A percentile compares a stretch with the other conserved stretches of the same genome.
Evolutionary conservation across 2,888 invertebrate species (phyloP).

Genomic region (Hydriomena furcata): DNA sequence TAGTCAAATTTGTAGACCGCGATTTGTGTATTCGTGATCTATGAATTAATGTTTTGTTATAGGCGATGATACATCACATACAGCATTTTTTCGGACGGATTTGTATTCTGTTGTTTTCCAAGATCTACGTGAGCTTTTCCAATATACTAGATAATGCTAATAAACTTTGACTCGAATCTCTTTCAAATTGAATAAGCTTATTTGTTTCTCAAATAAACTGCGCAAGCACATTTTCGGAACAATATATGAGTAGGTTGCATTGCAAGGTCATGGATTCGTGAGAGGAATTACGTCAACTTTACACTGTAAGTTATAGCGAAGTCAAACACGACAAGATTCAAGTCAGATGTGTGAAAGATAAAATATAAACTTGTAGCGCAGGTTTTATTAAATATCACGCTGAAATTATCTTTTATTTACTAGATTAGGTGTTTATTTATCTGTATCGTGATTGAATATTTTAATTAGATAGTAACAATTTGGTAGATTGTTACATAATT

Average conservation of each 20-base stretch:
- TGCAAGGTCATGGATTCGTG: slow-evolving; percentile 43
- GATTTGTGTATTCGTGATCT: no score
- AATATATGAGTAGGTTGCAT: slow-evolving; percentile 36
- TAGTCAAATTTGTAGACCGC: no score
- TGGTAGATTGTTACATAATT: no score
- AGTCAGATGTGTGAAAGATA: slow-evolving; percentile 16
- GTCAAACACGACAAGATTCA: slow-evolving; percentile 21
- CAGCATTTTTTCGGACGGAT: no score
- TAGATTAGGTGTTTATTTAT: neutral
- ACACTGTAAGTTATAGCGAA: slow-evolving; percentile 28
- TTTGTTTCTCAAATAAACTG: slow-evolving; percentile 6
- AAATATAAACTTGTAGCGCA: slow-evolving; percentile 19
- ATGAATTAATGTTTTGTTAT: no score
- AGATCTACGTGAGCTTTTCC: no score
- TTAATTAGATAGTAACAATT: no score
- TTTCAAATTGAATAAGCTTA: neutral
- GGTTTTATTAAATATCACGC: slow-evolving; percentile 19
- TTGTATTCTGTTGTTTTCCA: no score
- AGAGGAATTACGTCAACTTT: slow-evolving; percentile 40
- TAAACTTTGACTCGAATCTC: no score
- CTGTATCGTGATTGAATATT: neutral
- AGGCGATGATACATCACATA: no score
- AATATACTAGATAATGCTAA: no score
- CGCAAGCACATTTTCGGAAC: slow-evolving; percentile 28
- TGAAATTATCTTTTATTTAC: slow-evolving; percentile 5